A percentile compares a stretch with the other conserved stretches of the same genome.
Conservation (phyloP, 2,888 invertebrate genomes). For the Parnassius apollo region DNA sequence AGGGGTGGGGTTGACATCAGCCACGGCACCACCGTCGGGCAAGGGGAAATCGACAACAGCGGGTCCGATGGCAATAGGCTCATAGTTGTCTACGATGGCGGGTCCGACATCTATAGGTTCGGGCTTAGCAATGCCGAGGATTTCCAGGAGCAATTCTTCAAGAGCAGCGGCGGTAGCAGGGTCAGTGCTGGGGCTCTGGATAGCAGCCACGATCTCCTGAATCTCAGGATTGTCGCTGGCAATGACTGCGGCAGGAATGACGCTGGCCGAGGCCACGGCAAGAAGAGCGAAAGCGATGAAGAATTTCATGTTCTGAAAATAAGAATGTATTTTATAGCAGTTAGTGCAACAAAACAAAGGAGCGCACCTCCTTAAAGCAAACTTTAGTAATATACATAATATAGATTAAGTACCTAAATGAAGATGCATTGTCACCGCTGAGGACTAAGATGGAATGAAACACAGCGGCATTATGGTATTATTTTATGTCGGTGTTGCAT, state of each 20-base stretch:
- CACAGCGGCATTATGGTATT: too few relatives aligned
- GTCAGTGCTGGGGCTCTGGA: conserved; percentile 45
- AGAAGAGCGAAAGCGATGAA: conserved; percentile 4
- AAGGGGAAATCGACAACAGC: conserved; percentile 16
- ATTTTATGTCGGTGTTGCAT: too few relatives aligned
- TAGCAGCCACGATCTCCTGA: conserved; percentile 38
- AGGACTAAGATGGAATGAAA: too few relatives aligned
- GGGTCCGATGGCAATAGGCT: conserved; percentile 11
- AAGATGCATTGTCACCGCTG: too few relatives aligned
- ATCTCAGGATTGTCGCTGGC: conserved; percentile 42
- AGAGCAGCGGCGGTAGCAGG: conserved; percentile 41
- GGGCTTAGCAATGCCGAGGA: conserved; percentile 31
- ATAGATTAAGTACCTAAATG: too few relatives aligned
- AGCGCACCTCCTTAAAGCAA: too few relatives aligned
- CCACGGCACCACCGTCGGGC: conserved; percentile 6
- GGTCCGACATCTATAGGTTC: conserved; percentile 26
- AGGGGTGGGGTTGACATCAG: conserved; percentile 3
- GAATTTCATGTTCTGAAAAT: conserved; percentile 7
- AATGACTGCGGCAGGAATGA: conserved; percentile 32
- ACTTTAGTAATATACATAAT: too few relatives aligned
- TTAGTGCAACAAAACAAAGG: too few relatives aligned
- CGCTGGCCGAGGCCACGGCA: conserved; percentile 29
- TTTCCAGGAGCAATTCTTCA: conserved; percentile 35
- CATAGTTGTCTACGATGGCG: conserved; percentile 23
- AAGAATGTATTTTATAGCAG: too few relatives aligned